Evolutionary conservation across 2,113 vertebrate species (phyloP), one percentile per base, ranked within the genome.

Genomic region (Cygnus buccinator): DNA sequence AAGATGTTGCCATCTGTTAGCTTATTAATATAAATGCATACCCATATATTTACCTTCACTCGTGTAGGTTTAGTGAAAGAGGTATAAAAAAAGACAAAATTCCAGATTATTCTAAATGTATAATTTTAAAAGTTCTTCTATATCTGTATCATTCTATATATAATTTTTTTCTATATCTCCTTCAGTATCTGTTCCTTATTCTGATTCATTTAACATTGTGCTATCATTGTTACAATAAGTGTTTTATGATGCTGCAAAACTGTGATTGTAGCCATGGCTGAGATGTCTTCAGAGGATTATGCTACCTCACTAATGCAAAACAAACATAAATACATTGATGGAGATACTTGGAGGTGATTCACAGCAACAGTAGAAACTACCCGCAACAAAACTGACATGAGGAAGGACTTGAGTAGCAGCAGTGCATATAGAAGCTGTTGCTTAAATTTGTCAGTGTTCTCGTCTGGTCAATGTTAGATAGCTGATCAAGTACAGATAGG

Each of bases 351-450:
- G 39, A 43, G 25, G 26, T 58, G 62, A 44, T 26, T 22, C 35
- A 25, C 19, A n/a, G 52, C 16, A 23, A 11, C 12, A 66, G 28
- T 1, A 52, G 59, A 59, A 19, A 15, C 26, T 31, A 21, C 37
- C 11, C 5, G 2, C 17, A 59, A 12, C 18, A 63, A 13, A 20
- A 17, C 10, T 48, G 5, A 9, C 0, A 4, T 11, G 21, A n/a
- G 29, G 37, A 28, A 80, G 44, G 15, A 50, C 73, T 20, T 17
- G 37, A 46, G 37, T 8, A 37, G 44, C 61, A 13, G 22, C 23
- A 10, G 28, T 28, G 15, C 4, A 0, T 23, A 2, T 17, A 35
- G 35, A 35, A 81, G 43, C 67, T 25, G 58, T 13, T 48, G 87
- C 39, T n/a, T 55, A 15, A 39, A 54, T 17, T 18, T 58, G 11